Evolutionary conservation across 35 echinoderm and acorn worm species (phyloP).

Genomic region (Anneissia japonica): DNA sequence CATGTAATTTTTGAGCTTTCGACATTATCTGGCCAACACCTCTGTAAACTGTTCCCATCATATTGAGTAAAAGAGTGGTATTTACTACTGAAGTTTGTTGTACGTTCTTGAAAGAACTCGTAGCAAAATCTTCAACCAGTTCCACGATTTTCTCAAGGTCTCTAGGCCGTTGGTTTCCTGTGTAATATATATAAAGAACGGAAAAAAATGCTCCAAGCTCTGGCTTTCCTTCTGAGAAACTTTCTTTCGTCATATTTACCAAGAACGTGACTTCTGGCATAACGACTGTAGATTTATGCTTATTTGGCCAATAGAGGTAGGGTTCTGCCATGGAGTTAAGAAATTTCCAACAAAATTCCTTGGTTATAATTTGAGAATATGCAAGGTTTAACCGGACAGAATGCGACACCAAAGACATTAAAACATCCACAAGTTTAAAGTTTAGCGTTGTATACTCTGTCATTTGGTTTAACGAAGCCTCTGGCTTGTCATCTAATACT

Average conservation of each 20-base stretch:
- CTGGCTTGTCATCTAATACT: not conserved
- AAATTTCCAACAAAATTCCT: not conserved
- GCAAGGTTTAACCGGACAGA: not conserved
- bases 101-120: not conserved
- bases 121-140: not conserved
- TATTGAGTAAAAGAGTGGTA: not conserved
- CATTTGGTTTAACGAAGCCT: not conserved
- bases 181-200: not conserved
- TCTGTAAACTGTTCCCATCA: constrained; percentile 1
- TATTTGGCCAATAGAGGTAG: not conserved
- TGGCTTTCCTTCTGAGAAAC: not conserved
- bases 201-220: not conserved
- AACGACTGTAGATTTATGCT: not conserved
- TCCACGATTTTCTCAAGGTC: not conserved
- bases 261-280: not conserved
- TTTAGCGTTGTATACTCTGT: not conserved
- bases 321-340: not conserved
- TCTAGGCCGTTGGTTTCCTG: not conserved
- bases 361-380: not conserved
- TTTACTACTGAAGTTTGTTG: not conserved
- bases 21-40: not conserved
- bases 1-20: not conserved
- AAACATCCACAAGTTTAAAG: not conserved
- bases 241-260: not conserved
- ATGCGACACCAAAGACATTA: not conserved